These are phyloP conservation scores for Nineta flava DNA, from an alignment of 2,888 invertebrate genomes.

Conservation along the genomic window DNA sequence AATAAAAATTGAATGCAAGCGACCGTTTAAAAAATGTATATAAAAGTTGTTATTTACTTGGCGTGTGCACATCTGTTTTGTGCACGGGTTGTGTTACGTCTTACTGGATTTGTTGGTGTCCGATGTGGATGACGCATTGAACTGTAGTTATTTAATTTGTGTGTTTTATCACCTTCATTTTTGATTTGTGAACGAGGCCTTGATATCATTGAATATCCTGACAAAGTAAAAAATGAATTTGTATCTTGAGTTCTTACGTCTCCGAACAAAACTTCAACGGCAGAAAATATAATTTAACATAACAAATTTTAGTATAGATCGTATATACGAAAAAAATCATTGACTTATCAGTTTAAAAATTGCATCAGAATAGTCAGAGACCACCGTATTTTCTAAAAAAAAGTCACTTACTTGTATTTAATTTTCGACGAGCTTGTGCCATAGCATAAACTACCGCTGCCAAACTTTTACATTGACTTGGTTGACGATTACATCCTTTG, in stretches of 20 bases:
- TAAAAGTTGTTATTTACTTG: conserved; percentile 21
- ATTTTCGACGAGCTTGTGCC: conserved; percentile 65
- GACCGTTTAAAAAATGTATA: not conserved
- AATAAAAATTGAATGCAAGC: too few relatives aligned
- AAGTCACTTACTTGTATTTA: conserved; percentile 28
- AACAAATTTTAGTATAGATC: too few relatives aligned
- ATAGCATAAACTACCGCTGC: conserved; percentile 80
- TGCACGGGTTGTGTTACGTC: conserved; percentile 39
- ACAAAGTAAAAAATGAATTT: not conserved
- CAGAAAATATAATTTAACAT: too few relatives aligned
- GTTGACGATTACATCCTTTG: conserved; percentile 43
- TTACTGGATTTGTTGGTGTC: conserved; percentile 31
- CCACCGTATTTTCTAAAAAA: not conserved
- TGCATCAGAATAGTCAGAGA: too few relatives aligned
- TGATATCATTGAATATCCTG: conserved; percentile 2
- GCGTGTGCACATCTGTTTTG: conserved; percentile 17
- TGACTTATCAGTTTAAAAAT: too few relatives aligned
- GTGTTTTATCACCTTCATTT: not conserved
- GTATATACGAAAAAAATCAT: too few relatives aligned
- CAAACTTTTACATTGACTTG: conserved; percentile 60
- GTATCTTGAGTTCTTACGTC: too few relatives aligned
- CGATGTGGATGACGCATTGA: conserved; percentile 39
- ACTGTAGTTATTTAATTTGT: conserved; percentile 29
- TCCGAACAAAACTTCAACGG: too few relatives aligned
- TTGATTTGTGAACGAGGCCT: not conserved